Conservation (phyloP, 2,113 vertebrate genomes). For the Oreotrochilus melanogaster region DNA sequence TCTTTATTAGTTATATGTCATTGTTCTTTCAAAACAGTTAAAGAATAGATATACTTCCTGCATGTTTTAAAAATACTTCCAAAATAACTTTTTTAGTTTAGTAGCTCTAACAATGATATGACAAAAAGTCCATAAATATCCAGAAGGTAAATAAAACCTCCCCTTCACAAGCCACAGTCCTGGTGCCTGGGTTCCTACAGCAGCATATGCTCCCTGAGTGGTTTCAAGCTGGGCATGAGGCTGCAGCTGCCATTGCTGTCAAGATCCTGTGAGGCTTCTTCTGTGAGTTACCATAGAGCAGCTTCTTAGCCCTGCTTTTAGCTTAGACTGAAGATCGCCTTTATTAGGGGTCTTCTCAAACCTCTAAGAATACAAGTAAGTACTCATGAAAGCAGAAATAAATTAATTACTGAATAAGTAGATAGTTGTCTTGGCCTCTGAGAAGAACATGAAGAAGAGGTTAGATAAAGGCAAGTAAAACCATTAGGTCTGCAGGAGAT, state of each 20-base stretch:
- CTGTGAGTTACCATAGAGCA: background rate
- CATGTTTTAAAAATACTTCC: background rate
- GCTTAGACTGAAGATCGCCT: background rate
- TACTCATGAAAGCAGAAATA: background rate
- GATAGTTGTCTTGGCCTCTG: background rate
- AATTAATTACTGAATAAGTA: background rate
- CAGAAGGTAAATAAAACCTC: background rate
- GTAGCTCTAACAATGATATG: background rate
- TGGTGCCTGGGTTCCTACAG: accelerated
- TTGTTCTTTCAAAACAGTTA: background rate
- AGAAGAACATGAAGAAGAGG: background rate
- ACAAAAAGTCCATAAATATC: background rate
- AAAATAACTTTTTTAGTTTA: background rate
- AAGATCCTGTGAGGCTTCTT: background rate
- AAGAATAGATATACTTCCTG: background rate
- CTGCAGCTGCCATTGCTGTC: background rate
- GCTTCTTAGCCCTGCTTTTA: background rate
- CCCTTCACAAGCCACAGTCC: background rate
- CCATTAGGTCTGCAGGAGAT: background rate
- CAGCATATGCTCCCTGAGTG: no score
- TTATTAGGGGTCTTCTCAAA: background rate
- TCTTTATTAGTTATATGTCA: background rate
- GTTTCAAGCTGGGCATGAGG: background rate
- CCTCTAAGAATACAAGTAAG: background rate
- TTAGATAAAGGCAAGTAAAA: background rate